Conservation (phyloP, 2,888 invertebrate genomes). For the Hydrotaea cyrtoneurina region DNA sequence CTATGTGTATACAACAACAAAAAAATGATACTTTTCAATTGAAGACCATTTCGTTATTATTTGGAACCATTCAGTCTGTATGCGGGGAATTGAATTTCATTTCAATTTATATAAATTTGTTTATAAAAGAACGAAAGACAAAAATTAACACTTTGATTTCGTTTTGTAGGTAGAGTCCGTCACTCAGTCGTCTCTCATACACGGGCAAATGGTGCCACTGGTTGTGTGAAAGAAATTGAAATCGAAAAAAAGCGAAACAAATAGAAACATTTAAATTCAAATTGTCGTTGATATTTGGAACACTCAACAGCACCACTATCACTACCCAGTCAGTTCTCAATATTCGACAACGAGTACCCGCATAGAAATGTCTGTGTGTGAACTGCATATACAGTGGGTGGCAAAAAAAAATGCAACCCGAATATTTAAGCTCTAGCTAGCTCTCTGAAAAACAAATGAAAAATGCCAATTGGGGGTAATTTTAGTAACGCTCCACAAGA, state of each 20-base stretch:
- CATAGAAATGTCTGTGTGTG: neutral
- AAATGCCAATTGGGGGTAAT: no score
- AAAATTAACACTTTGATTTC: neutral
- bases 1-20: no score
- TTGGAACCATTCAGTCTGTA: no score
- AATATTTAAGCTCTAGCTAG: no score
- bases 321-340: neutral
- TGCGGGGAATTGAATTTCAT: neutral
- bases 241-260: neutral
- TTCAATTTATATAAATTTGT: neutral
- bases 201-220: neutral
- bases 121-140: neutral
- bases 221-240: neutral
- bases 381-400: conserved; percentile 1
- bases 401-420: neutral
- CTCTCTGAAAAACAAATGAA: no score
- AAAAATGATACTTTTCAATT: neutral
- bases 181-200: neutral
- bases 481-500: no score
- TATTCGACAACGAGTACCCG: no score
- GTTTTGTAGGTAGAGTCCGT: neutral
- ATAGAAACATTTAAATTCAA: conserved; percentile 21
- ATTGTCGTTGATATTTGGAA: conserved; percentile 37
- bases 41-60: neutral
- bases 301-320: neutral